Evolutionary conservation across 2,888 invertebrate genomes (phyloP), one percentile per base, ranked within the genome.

Genomic region (Vesta saturnalis): DNA sequence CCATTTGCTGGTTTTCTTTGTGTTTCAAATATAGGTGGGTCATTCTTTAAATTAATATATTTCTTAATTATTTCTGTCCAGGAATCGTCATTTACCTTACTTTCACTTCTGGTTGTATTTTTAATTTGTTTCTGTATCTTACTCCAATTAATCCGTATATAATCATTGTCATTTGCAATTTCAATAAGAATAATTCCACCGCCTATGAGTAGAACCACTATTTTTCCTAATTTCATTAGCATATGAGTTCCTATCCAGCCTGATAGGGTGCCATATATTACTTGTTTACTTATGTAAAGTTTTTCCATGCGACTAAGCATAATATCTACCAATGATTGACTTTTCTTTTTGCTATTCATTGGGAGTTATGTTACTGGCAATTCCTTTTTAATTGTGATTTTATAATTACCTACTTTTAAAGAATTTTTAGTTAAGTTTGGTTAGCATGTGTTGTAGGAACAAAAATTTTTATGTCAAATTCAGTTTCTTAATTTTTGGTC

Each of bases 181-280:
- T 52, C 52, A 18, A 52, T 19, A 4, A 52, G 10, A 21, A 52
- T 6, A 21, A 52, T 52, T 18, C 21, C 18, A 21, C 19, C n/a
- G 12, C 52, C 52, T 4, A 52, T 52, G 5, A 21, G 1, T 19
- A 52, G n/a, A 19, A 19, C 19, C 8, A 19, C 52, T n/a, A 19
- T 5, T 52, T 52, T 52, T 12, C 52, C 52, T 19, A 52, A 5
- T 21, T 52, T 52, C 52, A 52, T 52, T n/a, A 52, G 12, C 8
- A 16, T 12, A n/a, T 18, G 19, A 19, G 19, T 52, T 8, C 12
- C 19, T 12, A 21, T 19, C 52, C 52, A 52, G 12, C 52, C 52
- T 10, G 19, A 19, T 6, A 18, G 15, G 4, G 18, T 3, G 5
- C 47, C 47, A n/a, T 39, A 39, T n/a, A 39, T 3, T 1, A 39